Base-by-base conservation (phyloP, 2,797 vertebrate genomes). In the Poeciliopsis gracilis region DNA sequence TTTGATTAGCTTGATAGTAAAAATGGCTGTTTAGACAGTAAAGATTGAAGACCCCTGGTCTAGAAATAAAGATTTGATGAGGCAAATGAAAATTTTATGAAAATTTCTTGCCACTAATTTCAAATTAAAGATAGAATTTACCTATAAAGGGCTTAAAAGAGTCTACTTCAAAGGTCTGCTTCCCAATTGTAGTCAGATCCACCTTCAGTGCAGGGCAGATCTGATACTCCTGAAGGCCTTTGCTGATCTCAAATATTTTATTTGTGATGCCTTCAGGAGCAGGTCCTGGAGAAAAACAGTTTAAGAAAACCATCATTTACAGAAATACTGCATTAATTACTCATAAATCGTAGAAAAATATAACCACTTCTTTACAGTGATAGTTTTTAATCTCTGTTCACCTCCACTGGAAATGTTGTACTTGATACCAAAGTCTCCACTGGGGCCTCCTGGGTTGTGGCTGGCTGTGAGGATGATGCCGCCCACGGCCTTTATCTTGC, bases 381-480 rank as follows among this genome's bases (percentile, higher is more conserved):
- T 12, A 0, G 55, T 70, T 18, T 70, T 15, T 57, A 25, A 41
- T 20, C 28, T 15, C 8, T 13, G 73, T 82, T 94, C 82, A 98
- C 98, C 98, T 97, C 98, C 98, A 45, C 96, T 99, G 87, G 98
- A 94, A 83, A 95, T 99, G 89, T 99, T 99, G 92, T 97, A 99
- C 77, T 99, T 99, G 88, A 99, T 99, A 86, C 98, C 98, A 85
- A 99, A 99, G 88, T 99, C 98, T 79, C 98, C 98, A 77, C 81
- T 96, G 86, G 98, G 97, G 13, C 98, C 98, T 1, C 98, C 98
- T 0, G 98, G 98, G 91, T 99, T 99, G 94, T 99, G 98, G 87
- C 98, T 99, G 90, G 98, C 98, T 0, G 98, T 99, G 78, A 99
- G 94, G 88, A 99, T 99, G 88, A 99, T 99, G 53, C 98, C 98